These are phyloP conservation scores for Centroberyx gerrardi DNA, from an alignment of 2,797 vertebrate species.

Conservation along the genomic window DNA sequence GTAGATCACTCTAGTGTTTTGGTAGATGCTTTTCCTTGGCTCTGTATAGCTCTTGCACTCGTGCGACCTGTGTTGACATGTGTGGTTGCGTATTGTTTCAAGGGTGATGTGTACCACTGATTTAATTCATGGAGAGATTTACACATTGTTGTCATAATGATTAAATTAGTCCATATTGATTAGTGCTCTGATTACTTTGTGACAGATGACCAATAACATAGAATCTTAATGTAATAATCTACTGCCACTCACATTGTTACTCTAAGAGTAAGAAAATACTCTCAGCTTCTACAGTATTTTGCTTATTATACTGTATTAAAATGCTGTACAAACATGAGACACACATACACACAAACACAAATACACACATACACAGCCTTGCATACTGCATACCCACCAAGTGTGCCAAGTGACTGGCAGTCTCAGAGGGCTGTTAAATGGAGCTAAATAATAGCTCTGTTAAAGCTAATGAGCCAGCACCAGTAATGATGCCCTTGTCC, in stretches of 20 bases:
- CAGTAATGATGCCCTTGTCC: constrained; percentile 67
- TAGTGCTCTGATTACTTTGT: constrained; percentile 29
- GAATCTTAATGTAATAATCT: constrained; percentile 18
- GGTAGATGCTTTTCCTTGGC: constrained; percentile 62
- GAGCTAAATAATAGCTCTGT: constrained; percentile 71
- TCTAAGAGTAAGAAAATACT: neutral
- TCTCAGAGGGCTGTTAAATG: constrained; percentile 66
- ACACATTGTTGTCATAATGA: constrained; percentile 40
- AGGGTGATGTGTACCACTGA: constrained; percentile 52
- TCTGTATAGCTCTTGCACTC: constrained; percentile 57
- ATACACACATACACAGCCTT: constrained; percentile 23
- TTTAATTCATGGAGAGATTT: constrained; percentile 37
- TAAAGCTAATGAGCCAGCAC: constrained; percentile 70
- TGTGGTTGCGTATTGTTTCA: constrained; percentile 66
- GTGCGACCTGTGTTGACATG: constrained; percentile 63
- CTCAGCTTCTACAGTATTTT: neutral
- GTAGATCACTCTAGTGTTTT: constrained; percentile 83
- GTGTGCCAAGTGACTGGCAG: constrained; percentile 57
- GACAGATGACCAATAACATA: constrained; percentile 24
- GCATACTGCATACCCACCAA: constrained; percentile 41
- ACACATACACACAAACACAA: constrained; percentile 1
- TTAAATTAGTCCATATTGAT: constrained; percentile 22
- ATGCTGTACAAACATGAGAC: constrained; percentile 14
- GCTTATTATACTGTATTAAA: constrained; percentile 1
- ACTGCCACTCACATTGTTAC: constrained; percentile 21